phyloP scores from a whole-genome alignment of 2,888 invertebrate genomes.

The Pycnomerus fuliginosus region DNA sequence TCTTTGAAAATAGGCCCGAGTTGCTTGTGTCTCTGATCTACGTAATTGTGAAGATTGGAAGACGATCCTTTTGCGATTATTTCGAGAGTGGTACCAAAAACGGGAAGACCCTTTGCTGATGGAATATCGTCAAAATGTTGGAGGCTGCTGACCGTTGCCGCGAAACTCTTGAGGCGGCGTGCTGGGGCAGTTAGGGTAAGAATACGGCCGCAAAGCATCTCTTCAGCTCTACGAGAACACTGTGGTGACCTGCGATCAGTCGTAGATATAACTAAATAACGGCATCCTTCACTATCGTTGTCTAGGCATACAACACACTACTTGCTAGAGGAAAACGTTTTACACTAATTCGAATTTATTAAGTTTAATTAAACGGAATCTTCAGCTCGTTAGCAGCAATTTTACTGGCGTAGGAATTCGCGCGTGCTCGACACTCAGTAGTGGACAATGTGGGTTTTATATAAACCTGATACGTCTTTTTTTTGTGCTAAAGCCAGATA shows the following conservation, averaged over 20 bases:
- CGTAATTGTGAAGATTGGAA: slow-evolving; percentile 70
- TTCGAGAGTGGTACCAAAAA: slow-evolving; percentile 53
- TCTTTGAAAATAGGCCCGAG: slow-evolving; percentile 82
- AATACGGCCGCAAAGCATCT: slow-evolving; percentile 18
- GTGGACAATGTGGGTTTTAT: no score
- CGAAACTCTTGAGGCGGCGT: not conserved
- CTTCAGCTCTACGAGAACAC: slow-evolving; percentile 19
- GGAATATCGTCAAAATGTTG: slow-evolving; percentile 51
- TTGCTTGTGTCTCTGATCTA: slow-evolving; percentile 69
- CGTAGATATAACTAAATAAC: slow-evolving; percentile 24
- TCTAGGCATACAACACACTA: no score
- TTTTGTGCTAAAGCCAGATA: no score
- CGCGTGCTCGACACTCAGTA: no score
- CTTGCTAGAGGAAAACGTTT: no score
- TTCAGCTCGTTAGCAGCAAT: no score
- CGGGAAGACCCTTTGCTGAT: slow-evolving; percentile 50
- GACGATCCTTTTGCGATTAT: slow-evolving; percentile 61
- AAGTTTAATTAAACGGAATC: no score
- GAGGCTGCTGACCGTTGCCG: not conserved
- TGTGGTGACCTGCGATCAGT: slow-evolving; percentile 22
- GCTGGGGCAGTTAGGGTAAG: slow-evolving; percentile 5
- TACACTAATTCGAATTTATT: no score
- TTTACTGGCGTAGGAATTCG: no score
- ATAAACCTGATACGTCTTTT: no score
- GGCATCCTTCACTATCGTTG: slow-evolving; percentile 26